Percentiles rank a stretch among this genome's conserved stretches.
phyloP scores from a whole-genome alignment of 2,797 vertebrate species.

The Sebastes diaconus region DNA sequence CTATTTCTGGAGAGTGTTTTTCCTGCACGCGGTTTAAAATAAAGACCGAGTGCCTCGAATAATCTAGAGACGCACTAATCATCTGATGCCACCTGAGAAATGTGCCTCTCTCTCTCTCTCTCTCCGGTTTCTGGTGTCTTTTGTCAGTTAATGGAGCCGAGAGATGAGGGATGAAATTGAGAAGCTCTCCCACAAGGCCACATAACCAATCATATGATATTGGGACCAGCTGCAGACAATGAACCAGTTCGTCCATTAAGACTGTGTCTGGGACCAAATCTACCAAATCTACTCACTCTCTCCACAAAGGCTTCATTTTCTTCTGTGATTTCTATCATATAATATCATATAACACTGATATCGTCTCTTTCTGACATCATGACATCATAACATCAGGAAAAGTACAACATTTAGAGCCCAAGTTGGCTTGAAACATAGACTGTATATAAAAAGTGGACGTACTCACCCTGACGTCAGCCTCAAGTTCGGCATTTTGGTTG shows the following conservation, averaged over 20 bases:
- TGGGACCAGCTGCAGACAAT: constrained; percentile 12
- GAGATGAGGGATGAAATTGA: constrained; percentile 42
- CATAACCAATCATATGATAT: constrained; percentile 11
- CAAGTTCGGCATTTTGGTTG: too few relatives aligned
- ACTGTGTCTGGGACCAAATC: background rate
- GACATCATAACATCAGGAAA: too few relatives aligned
- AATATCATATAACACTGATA: too few relatives aligned
- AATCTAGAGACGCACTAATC: constrained; percentile 30
- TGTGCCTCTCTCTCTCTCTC: background rate
- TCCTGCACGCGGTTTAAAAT: constrained; percentile 15
- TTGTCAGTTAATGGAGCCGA: constrained; percentile 51
- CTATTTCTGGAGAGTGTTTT: constrained; percentile 6
- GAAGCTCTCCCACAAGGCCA: constrained; percentile 38
- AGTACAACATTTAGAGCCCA: too few relatives aligned
- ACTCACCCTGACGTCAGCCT: rapidly evolving
- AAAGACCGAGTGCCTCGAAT: constrained; percentile 19
- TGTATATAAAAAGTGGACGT: too few relatives aligned
- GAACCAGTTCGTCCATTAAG: background rate
- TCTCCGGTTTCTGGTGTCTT: constrained; percentile 14
- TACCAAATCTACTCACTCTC: background rate
- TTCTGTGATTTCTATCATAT: background rate
- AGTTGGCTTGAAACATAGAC: too few relatives aligned
- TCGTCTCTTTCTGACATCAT: too few relatives aligned
- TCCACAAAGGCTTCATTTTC: background rate
- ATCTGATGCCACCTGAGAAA: constrained; percentile 37